A percentile compares a stretch with the other conserved stretches of the same genome.
Evolutionary conservation across 2,797 vertebrate genomes (phyloP).

Genomic region (Syngnathus acus): DNA sequence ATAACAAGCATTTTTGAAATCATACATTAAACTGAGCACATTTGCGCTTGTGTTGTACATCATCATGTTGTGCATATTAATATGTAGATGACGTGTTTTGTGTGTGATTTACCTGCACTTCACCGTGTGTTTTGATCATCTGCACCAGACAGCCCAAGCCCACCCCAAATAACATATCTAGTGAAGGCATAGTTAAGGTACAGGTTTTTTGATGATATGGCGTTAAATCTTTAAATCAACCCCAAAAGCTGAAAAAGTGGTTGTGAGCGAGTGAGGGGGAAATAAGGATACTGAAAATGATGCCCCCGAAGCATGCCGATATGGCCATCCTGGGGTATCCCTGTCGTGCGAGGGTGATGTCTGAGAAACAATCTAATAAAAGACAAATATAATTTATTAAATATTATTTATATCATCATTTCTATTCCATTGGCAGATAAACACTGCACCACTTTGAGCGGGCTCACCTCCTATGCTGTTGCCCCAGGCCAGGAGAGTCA

Average conservation of each 20-base stretch:
- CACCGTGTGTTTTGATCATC: constrained; percentile 58
- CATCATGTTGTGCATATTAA: background rate
- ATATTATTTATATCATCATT: background rate
- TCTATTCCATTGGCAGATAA: background rate
- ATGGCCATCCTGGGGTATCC: constrained; percentile 97
- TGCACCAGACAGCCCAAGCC: constrained; percentile 87
- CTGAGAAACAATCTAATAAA: constrained; percentile 82
- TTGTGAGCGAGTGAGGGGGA: background rate
- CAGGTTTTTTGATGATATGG: background rate
- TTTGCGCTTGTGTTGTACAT: background rate
- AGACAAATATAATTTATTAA: background rate
- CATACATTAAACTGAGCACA: background rate
- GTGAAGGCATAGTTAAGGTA: constrained; percentile 48
- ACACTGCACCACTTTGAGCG: background rate
- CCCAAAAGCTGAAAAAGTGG: background rate
- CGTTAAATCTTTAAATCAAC: background rate
- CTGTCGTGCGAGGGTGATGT: constrained; percentile 90
- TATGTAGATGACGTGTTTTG: background rate
- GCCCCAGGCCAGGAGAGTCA: constrained; percentile 95
- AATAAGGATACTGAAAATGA: constrained; percentile 96
- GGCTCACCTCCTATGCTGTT: constrained; percentile 90
- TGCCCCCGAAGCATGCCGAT: constrained; percentile 94
- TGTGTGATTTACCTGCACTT: constrained; percentile 70
- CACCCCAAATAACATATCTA: constrained; percentile 91
- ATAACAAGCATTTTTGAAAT: background rate